These are phyloP conservation scores for Seira musarum DNA, from an alignment of 2,888 invertebrate species.

Conservation along the genomic window DNA sequence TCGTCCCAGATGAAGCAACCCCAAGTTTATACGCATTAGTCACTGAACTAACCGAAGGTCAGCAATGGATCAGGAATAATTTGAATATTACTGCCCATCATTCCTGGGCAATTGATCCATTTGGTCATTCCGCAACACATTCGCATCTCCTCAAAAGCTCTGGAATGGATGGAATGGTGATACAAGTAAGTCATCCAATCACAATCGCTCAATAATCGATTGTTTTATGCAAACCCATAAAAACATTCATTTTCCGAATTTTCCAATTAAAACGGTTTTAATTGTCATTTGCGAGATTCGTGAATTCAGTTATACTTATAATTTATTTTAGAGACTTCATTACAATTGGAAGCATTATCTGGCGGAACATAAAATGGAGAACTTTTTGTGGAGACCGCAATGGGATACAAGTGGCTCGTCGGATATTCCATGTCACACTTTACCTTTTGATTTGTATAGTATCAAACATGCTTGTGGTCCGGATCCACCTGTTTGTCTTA, in stretches of 20 bases:
- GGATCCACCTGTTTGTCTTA: constrained; percentile 88
- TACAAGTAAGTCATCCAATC: constrained; percentile 79
- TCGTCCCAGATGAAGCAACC: constrained; percentile 73
- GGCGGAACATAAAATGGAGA: constrained; percentile 85
- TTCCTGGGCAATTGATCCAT: constrained; percentile 98
- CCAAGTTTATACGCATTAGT: constrained; percentile 16
- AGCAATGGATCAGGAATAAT: constrained; percentile 90
- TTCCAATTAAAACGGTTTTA: no score
- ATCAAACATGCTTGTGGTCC: constrained; percentile 94
- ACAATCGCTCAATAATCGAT: no score
- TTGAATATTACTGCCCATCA: constrained; percentile 83
- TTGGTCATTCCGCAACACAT: constrained; percentile 95
- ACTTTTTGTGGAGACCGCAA: constrained; percentile 92
- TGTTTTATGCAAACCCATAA: no score
- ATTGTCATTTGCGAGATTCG: constrained; percentile 13
- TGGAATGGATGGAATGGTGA: constrained; percentile 88
- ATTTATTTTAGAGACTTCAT: constrained; percentile 81
- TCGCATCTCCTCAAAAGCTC: constrained; percentile 90
- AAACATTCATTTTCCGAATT: no score
- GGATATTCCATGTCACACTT: constrained; percentile 89
- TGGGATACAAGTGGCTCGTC: constrained; percentile 77
- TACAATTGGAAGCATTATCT: constrained; percentile 98
- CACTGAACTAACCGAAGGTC: constrained; percentile 73
- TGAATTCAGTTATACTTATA: background rate
- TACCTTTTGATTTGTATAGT: constrained; percentile 96